Evolutionary conservation across 2,888 invertebrate species (phyloP).

Genomic region (Clanis bilineata): DNA sequence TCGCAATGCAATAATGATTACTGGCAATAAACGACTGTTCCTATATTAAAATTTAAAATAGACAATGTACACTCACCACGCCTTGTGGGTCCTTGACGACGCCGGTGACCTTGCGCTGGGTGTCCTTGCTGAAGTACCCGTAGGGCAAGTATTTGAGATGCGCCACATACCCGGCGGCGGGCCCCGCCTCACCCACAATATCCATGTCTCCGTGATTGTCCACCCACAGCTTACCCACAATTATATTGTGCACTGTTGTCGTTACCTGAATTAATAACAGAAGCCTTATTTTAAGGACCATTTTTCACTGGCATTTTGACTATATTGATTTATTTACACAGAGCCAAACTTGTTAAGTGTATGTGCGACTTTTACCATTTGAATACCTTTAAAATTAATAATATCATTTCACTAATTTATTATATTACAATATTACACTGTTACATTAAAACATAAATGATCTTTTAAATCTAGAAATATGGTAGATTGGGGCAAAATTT

Average conservation of each 20-base stretch:
- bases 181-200: constrained; percentile 90
- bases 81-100: constrained; percentile 88
- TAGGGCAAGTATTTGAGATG: constrained; percentile 98
- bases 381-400: too few relatives aligned
- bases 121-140: constrained; percentile 98
- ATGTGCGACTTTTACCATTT: too few relatives aligned
- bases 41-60: too few relatives aligned
- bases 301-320: not conserved
- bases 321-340: too few relatives aligned
- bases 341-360: too few relatives aligned
- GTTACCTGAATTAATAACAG: constrained; percentile 84
- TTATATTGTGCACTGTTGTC: constrained; percentile 99
- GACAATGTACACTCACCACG: constrained; percentile 81
- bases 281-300: not conserved
- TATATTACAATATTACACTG: too few relatives aligned
- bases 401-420: too few relatives aligned
- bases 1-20: too few relatives aligned
- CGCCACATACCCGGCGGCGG: constrained; percentile 94
- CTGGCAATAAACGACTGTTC: too few relatives aligned
- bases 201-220: constrained; percentile 99
- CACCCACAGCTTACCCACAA: constrained; percentile 99
- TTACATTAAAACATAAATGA: too few relatives aligned
- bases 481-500: too few relatives aligned
- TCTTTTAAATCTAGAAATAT: too few relatives aligned
- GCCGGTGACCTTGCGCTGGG: constrained; percentile 94